Base-by-base conservation (phyloP, 1,140 invertebrate genomes). In the Drosophila suzukii region DNA sequence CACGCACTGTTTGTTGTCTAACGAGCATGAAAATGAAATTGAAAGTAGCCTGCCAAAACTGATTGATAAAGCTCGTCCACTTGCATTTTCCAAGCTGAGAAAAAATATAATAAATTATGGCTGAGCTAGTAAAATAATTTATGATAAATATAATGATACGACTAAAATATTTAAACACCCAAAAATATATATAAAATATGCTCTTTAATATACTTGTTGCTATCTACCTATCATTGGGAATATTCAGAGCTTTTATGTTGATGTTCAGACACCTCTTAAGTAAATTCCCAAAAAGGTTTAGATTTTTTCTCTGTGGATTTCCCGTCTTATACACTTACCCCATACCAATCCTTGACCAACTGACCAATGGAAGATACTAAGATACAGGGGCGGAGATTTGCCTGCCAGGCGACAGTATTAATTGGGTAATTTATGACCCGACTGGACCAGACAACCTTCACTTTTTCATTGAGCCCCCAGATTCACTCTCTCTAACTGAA, bases 21-120 rank as follows among this genome's bases (percentile, higher is more conserved):
- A 89, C 80, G 85, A 89, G 85, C 84, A 72, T 89, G 73, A 89
- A 88, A 88, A 89, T 81, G 74, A 90, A 89, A 89, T 84, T 84
- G 84, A 89, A 89, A 89, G 68, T 75, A 68, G 57, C 71, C 67
- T 58, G 66, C 67, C 75, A 75, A 88, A 63, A 78, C 68, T 88
- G 84, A 88, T 88, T 88, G 84, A 84, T 81, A 84, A 78, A 88
- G 62, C 46, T 36, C 24, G 39, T 36, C 20, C 32, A 46, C 41
- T 43, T 11, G 20, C 46, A 32, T 27, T 51, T 17, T 39, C 46
- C 20, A 38, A 6, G 49, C 38, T 20, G 44, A 32, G 20, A 43
- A 30, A 63, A 30, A 56, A 46, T 34, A n/a, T 8, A 17, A 30
- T n/a, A 34, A 5, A 4, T 34, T 11, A 32, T 7, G 10, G 6